Evolutionary conservation across 2,113 vertebrate genomes (phyloP).

Genomic region (Eulacestoma nigropectus): DNA sequence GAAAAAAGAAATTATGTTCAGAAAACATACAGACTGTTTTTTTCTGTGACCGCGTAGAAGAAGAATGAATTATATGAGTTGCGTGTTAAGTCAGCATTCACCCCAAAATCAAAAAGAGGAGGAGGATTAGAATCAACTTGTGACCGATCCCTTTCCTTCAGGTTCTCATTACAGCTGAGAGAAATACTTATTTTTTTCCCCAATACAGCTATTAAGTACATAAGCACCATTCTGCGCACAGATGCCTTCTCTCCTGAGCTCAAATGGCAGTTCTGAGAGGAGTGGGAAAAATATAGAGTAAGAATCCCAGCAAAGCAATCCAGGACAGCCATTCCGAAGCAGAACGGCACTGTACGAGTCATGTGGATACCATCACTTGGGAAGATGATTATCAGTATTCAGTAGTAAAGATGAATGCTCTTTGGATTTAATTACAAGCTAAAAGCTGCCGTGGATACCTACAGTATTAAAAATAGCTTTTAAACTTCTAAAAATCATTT

Average conservation of each 20-base stretch:
- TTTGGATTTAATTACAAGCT: not conserved
- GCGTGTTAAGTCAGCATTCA: not conserved
- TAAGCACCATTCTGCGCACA: not conserved
- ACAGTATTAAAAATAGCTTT: not conserved
- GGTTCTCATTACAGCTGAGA: not conserved
- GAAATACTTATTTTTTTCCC: not conserved
- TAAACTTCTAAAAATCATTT: not conserved
- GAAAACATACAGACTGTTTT: not conserved
- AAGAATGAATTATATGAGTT: not conserved
- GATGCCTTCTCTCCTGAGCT: not conserved
- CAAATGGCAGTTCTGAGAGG: not conserved
- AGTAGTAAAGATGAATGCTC: not conserved
- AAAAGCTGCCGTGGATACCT: not conserved
- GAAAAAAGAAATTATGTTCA: not conserved
- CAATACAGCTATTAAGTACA: not conserved
- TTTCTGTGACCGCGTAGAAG: accelerated
- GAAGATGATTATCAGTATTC: not conserved
- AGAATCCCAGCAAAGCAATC: not conserved
- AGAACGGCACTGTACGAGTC: not conserved
- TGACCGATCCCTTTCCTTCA: not conserved
- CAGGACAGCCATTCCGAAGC: not conserved
- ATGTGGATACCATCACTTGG: not conserved
- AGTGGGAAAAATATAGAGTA: not conserved
- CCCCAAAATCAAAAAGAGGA: not conserved
- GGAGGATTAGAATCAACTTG: not conserved